Percentiles rank a stretch among this genome's conserved stretches.
Evolutionary conservation across 2,113 vertebrate species (phyloP).

Genomic region (Hemiprocne comata): DNA sequence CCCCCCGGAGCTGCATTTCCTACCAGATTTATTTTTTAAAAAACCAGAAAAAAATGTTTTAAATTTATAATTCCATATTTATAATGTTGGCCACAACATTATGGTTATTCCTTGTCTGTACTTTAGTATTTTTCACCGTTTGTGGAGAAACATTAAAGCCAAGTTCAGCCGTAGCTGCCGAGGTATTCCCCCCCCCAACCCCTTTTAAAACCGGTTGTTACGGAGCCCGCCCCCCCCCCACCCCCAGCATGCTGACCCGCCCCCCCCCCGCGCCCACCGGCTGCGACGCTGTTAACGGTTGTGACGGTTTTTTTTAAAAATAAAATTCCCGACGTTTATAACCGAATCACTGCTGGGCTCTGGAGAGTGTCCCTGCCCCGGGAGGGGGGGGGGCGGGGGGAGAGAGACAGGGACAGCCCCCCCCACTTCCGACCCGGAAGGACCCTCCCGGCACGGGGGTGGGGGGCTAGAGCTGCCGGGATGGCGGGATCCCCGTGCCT

Average conservation of each 20-base stretch:
- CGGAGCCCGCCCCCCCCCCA: neutral
- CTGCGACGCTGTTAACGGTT: conserved; percentile 75
- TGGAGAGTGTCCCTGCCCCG: neutral
- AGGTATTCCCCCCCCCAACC: conserved; percentile 43
- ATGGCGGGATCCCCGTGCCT: no score
- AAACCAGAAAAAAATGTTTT: conserved; percentile 86
- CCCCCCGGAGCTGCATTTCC: conserved; percentile 77
- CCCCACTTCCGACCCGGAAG: no score
- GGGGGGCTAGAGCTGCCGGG: no score
- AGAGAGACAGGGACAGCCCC: no score
- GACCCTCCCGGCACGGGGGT: no score
- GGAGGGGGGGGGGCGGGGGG: no score
- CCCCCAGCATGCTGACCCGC: conserved; percentile 62
- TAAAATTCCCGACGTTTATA: conserved; percentile 78
- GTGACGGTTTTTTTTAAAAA: conserved; percentile 70
- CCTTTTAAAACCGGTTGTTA: conserved; percentile 66
- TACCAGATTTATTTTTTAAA: conserved; percentile 92
- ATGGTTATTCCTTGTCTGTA: conserved; percentile 82
- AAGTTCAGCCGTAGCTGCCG: conserved; percentile 78
- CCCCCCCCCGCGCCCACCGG: neutral
- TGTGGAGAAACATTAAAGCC: conserved; percentile 82
- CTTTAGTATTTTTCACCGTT: conserved; percentile 84
- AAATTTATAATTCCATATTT: conserved; percentile 95
- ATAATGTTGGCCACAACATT: conserved; percentile 83
- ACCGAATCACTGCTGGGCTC: conserved; percentile 60